phyloP scores from a whole-genome alignment of 2,113 vertebrate genomes.

The Charina bottae region DNA sequence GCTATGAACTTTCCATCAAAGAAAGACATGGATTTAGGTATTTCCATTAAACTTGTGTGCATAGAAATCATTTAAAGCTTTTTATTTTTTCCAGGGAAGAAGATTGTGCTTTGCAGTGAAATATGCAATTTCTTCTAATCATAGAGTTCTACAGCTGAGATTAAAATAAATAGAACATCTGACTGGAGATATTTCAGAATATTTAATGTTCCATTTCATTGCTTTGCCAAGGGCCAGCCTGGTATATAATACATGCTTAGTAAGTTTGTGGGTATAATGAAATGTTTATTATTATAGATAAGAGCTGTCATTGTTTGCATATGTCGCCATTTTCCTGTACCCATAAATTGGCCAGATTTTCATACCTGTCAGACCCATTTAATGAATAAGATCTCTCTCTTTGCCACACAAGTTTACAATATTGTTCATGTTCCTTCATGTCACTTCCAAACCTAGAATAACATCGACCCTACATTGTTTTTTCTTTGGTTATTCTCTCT shows the following conservation, averaged over 20 bases:
- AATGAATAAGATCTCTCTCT: neutral
- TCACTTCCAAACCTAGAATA: neutral
- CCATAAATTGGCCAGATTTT: neutral
- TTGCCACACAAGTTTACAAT: neutral
- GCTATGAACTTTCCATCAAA: constrained; percentile 33
- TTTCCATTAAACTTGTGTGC: neutral
- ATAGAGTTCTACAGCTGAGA: neutral
- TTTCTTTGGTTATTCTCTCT: neutral
- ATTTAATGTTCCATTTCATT: neutral
- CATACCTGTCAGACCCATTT: neutral
- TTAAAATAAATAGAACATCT: neutral
- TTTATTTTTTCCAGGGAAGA: neutral
- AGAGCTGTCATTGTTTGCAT: neutral
- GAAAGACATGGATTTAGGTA: neutral
- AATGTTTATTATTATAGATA: neutral
- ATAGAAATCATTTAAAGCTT: neutral
- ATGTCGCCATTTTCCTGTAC: neutral
- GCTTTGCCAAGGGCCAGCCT: neutral
- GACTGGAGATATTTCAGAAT: neutral
- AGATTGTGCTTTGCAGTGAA: neutral
- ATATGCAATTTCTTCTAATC: neutral
- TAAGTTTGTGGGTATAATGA: neutral
- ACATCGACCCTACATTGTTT: neutral
- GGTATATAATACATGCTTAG: neutral
- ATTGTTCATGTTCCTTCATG: neutral